Evolutionary conservation across 2,797 vertebrate species (phyloP).

Genomic region (Remorina albescens): DNA sequence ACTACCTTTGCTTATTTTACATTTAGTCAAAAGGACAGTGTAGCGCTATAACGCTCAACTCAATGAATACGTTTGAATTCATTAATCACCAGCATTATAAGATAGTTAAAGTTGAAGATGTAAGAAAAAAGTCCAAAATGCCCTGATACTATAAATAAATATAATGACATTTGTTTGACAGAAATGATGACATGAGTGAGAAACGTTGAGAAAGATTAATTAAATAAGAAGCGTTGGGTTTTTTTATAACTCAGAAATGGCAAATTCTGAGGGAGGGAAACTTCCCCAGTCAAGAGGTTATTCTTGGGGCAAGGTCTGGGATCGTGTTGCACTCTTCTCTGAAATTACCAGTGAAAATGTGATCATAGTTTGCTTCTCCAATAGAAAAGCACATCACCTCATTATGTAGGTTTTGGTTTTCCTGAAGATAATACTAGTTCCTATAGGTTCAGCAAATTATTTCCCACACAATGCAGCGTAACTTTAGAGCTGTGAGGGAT

Average conservation of each 20-base stretch:
- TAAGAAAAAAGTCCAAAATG: background rate
- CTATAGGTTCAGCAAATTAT: constrained; percentile 71
- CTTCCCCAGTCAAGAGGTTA: constrained; percentile 59
- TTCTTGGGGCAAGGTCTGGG: constrained; percentile 65
- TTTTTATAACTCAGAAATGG: constrained; percentile 29
- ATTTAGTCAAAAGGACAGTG: too few relatives aligned
- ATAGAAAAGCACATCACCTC: constrained; percentile 66
- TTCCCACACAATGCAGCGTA: constrained; percentile 81
- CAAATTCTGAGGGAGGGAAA: constrained; percentile 36
- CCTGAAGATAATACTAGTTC: constrained; percentile 63
- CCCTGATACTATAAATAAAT: background rate
- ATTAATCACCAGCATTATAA: background rate
- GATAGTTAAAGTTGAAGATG: background rate
- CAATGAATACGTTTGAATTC: background rate
- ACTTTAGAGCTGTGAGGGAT: constrained; percentile 81
- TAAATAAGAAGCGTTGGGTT: background rate
- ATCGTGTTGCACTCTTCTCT: constrained; percentile 75
- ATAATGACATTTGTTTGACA: background rate
- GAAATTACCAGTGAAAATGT: constrained; percentile 63
- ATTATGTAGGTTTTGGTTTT: constrained; percentile 66
- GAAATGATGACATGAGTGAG: background rate
- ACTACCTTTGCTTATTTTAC: background rate
- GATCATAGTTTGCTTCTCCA: constrained; percentile 61
- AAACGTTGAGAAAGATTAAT: background rate
- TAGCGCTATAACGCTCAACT: constrained; percentile 1